Conservation (phyloP, 2,113 vertebrate genomes). For the Callipepla californica region DNA sequence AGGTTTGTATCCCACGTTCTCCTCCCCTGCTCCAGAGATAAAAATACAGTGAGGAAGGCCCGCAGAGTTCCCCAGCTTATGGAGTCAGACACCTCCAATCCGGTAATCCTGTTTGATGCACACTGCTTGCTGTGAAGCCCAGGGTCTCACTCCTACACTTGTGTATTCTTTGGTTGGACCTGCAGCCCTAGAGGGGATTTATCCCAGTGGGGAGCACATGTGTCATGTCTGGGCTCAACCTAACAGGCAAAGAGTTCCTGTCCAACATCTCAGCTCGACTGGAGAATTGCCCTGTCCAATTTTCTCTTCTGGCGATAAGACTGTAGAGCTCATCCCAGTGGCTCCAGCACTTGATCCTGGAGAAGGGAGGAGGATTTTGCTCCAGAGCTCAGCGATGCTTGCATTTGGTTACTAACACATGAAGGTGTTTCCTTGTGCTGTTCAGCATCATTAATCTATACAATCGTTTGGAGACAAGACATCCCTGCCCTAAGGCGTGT, state of each 20-base stretch:
- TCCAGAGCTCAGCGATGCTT: neutral
- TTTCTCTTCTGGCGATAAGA: neutral
- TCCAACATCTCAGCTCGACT: fast-evolving
- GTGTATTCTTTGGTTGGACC: neutral
- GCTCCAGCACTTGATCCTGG: neutral
- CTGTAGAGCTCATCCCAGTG: neutral
- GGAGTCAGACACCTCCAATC: neutral
- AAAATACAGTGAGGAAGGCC: neutral
- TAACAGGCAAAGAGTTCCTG: neutral
- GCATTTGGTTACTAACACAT: neutral
- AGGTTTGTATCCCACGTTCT: neutral
- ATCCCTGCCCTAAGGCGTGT: neutral
- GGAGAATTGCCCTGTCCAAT: neutral
- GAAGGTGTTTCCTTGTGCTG: constrained; percentile 3
- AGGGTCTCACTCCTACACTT: fast-evolving
- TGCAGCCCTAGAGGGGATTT: neutral
- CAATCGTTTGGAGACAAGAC: neutral
- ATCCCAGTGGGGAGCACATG: neutral
- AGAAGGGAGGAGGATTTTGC: neutral
- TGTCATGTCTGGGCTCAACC: neutral
- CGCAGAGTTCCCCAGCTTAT: neutral
- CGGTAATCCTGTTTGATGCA: neutral
- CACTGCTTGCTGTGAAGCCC: neutral
- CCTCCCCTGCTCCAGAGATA: neutral
- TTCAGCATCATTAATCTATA: constrained; percentile 8